phyloP scores from a whole-genome alignment of 2,797 vertebrate genomes.

The Huso huso region DNA sequence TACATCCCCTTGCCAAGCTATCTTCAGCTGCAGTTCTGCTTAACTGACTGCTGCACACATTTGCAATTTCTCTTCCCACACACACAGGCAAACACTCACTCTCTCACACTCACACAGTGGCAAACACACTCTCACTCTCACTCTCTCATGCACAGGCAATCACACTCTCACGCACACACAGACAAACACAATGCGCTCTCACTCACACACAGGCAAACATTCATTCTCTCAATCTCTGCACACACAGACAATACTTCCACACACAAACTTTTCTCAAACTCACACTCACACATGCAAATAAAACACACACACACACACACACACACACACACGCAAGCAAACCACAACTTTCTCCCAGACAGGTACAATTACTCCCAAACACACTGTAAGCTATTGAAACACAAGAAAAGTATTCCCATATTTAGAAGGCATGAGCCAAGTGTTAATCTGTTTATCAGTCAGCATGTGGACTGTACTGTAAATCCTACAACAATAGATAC shows the following conservation, averaged over 20 bases:
- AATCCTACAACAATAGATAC: slow-evolving; percentile 55
- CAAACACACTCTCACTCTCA: slow-evolving; percentile 31
- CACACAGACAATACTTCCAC: background rate
- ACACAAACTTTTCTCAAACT: background rate
- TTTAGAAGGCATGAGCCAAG: background rate
- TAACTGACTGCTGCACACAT: slow-evolving; percentile 51
- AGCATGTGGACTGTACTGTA: background rate
- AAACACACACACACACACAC: slow-evolving; percentile 25
- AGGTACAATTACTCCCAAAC: slow-evolving; percentile 21
- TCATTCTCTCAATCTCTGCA: background rate
- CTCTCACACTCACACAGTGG: slow-evolving; percentile 16
- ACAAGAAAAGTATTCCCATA: background rate
- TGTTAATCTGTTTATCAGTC: slow-evolving; percentile 8
- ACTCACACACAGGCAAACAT: slow-evolving; percentile 10
- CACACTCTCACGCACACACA: too few species aligned
- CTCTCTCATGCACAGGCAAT: slow-evolving; percentile 4
- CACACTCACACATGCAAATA: slow-evolving; percentile 19
- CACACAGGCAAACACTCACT: slow-evolving; percentile 27
- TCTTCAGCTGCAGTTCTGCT: slow-evolving; percentile 61
- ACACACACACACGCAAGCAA: slow-evolving; percentile 21
- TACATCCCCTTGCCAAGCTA: slow-evolving; percentile 58
- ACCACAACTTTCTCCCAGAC: slow-evolving; percentile 26
- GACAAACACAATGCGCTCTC: background rate
- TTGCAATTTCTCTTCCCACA: slow-evolving; percentile 15
- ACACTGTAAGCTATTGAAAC: slow-evolving; percentile 13